Conservation (phyloP, 2,888 invertebrate genomes). For the Hypercompe scribonia region DNA sequence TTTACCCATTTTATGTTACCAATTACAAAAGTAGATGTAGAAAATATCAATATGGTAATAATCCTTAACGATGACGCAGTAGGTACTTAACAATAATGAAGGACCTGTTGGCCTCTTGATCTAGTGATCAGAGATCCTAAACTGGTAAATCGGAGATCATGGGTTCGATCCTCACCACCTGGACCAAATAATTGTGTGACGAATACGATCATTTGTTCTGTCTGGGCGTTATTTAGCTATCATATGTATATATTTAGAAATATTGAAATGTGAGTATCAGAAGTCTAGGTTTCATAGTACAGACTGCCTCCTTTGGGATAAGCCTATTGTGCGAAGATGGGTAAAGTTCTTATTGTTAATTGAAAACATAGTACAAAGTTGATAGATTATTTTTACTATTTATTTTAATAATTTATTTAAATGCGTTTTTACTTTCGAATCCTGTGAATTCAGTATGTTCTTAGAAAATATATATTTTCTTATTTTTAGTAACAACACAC, state of each 20-base stretch:
- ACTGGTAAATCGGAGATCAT: background rate
- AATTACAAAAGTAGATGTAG: background rate
- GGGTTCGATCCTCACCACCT: background rate
- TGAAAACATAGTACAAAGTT: background rate
- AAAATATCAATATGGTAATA: background rate
- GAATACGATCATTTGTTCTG: background rate
- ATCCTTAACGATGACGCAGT: background rate
- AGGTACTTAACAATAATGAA: background rate
- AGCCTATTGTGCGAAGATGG: too few species aligned
- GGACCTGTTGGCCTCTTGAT: background rate
- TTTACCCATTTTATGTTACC: background rate
- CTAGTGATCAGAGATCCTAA: background rate
- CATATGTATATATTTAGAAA: too few species aligned
- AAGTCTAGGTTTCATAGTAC: background rate
- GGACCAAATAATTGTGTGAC: too few species aligned
- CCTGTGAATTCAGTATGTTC: too few species aligned
- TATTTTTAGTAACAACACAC: slow-evolving; percentile 68
- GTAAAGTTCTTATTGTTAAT: background rate
- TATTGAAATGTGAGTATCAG: background rate
- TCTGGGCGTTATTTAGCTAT: too few species aligned
- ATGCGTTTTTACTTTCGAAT: too few species aligned
- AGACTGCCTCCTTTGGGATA: background rate
- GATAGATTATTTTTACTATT: background rate
- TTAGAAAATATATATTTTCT: background rate
- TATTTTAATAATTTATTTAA: too few species aligned